These are phyloP conservation scores for Drosophila crucigera DNA, from an alignment of 2,888 invertebrate genomes.

Conservation along the genomic window DNA sequence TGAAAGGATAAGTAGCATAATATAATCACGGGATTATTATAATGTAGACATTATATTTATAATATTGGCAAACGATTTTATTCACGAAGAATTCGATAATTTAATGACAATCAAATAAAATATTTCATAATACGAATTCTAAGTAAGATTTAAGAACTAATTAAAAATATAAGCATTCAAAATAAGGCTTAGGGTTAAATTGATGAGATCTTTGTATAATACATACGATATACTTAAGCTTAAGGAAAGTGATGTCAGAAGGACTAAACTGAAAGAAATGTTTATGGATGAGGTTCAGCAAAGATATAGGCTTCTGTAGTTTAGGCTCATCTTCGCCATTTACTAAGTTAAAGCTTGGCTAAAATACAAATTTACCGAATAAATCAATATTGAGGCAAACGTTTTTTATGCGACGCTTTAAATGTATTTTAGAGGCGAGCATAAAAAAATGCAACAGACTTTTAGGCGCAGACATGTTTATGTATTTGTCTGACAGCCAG, in stretches of 20 bases:
- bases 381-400: slow-evolving; percentile 46
- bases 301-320: neutral
- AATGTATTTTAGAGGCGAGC: neutral
- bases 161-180: neutral
- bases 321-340: neutral
- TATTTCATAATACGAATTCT: neutral
- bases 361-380: slow-evolving; percentile 12
- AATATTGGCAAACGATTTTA: neutral
- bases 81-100: neutral
- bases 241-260: neutral
- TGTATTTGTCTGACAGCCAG: slow-evolving; percentile 68
- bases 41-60: neutral
- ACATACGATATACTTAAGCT: neutral
- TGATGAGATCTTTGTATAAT: neutral
- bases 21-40: neutral
- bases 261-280: neutral
- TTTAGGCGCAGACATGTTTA: slow-evolving; percentile 80
- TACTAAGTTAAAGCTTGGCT: slow-evolving; percentile 4
- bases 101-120: neutral
- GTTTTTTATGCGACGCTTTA: neutral
- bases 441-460: slow-evolving; percentile 70
- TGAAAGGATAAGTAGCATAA: neutral
- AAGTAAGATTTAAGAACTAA: neutral
- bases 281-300: neutral
- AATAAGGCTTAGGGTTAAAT: neutral